Base-by-base conservation (phyloP, 37 sponge, comb jelly and placozoan species). In the Oopsacas minuta region DNA sequence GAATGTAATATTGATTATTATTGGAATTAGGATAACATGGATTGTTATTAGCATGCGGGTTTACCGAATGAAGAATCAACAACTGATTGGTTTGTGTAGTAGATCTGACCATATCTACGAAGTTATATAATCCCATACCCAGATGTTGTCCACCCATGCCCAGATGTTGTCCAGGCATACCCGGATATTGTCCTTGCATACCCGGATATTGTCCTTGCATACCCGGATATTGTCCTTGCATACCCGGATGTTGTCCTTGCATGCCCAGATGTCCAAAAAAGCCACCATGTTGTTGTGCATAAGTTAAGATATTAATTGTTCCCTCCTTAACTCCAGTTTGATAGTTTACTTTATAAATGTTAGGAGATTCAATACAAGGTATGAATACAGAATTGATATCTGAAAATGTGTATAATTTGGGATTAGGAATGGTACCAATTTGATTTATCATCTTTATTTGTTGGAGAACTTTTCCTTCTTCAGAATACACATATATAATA, bases 41-140 rank as follows among this genome's bases (percentile, higher is more conserved):
- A 61, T 61, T n/a, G 20, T 61, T 10, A 61, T 25, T 61, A n/a
- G n/a, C n/a, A n/a, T n/a, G n/a, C 28, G 20, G 75, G 75, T 61
- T 32, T n/a, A 12, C 28, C 28, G 75, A 20, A 3, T 61, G 30
- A 25, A 61, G 75, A 32, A 61, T 61, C 75, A 61, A 3, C 28
- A 61, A 34, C 30, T 61, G 75, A 61, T 61, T 61, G 30, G 20
- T 12, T 61, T 61, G 75, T 61, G 30, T 61, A 61, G 75, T 25
- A 61, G 75, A 61, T 61, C 75, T 61, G 17, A 61, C 75, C 75
- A 61, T 61, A 34, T 61, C 75, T 61, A 61, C 75, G 28, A 61
- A 61, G 75, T 61, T 32, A 3, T 61, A n/a, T 3, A 61, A 12
- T 34, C 75, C 22, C 32, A 32, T 5, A 7, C 7, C 5, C 1